A percentile compares a stretch with the other conserved stretches of the same genome.
These are phyloP conservation scores for Cnemophilus loriae DNA, from an alignment of 2,113 vertebrate genomes.

Conservation along the genomic window DNA sequence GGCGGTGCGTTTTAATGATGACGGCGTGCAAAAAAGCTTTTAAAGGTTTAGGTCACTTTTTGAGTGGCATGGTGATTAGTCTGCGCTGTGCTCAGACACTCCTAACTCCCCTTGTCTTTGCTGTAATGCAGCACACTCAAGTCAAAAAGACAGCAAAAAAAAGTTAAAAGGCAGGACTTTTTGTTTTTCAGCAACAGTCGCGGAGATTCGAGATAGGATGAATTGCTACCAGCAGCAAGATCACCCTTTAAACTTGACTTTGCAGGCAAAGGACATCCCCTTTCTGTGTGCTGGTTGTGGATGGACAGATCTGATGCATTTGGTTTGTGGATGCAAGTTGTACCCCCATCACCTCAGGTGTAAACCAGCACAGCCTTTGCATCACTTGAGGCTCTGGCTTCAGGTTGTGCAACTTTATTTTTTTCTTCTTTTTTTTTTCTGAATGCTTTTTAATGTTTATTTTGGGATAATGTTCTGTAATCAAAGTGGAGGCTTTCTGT, in stretches of 20 bases:
- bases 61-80: background rate
- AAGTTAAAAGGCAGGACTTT: background rate
- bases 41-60: background rate
- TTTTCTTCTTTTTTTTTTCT: background rate
- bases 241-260: background rate
- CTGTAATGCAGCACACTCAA: background rate
- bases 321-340: background rate
- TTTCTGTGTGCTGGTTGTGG: background rate
- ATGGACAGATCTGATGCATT: background rate
- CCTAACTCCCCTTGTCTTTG: background rate
- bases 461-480: background rate
- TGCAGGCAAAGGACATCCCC: background rate
- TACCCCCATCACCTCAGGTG: accelerated
- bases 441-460: background rate
- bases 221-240: background rate
- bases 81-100: background rate
- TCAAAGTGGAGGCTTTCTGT: background rate
- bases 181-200: background rate
- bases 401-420: background rate
- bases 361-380: background rate
- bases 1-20: background rate
- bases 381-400: background rate
- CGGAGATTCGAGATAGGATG: background rate
- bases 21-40: background rate
- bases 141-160: background rate